Evolutionary conservation across 2,113 vertebrate genomes (phyloP), one percentile per base, ranked within the genome.

Genomic region (Acanthochromis polyacanthus): DNA sequence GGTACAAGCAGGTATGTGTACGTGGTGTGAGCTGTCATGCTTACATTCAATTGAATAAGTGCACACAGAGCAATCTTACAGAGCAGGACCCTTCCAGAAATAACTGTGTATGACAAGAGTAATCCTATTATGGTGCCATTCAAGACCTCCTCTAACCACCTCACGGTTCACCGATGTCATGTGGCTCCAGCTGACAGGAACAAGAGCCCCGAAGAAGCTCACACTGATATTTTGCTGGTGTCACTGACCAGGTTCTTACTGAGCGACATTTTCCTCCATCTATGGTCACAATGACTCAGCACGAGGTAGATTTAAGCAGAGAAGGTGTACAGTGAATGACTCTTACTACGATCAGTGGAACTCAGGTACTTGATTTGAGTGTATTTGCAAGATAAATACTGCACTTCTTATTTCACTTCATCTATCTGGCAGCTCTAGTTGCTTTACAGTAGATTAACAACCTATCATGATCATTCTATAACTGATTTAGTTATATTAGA

Each of bases 111-210:
- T 63, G 71, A 80, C 66, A 72, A 40, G 45, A 16, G 19, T 82
- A 68, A 86, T 86, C 80, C 75, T 64, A 51, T 72, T 68, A 82
- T 10, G 17, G n/a, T 48, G 71, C 28, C 30, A 64, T 55, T 64
- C 67, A 52, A 53, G 19, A 20, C 30, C 25, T 40, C 32, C 9
- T 71, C 12, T 57, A 56, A 70, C 67, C 67, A 30, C 61, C 74
- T 64, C 60, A 36, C 50, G 12, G 45, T 63, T 68, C 32, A 25
- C 66, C n/a, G 14, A n/a, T 71, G 82, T 76, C 82, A 25, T 23
- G 10, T 1, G 45, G 59, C 43, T n/a, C 10, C 63, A 1, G 73
- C 63, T 78, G 10, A 48, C 62, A 80, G 36, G 58, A 58, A 38
- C 46, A 23, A 40, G 17, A 60, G 48, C 7, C 7, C 5, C 50